phyloP scores from a whole-genome alignment of 2,113 vertebrate genomes.

The Osmerus mordax region DNA sequence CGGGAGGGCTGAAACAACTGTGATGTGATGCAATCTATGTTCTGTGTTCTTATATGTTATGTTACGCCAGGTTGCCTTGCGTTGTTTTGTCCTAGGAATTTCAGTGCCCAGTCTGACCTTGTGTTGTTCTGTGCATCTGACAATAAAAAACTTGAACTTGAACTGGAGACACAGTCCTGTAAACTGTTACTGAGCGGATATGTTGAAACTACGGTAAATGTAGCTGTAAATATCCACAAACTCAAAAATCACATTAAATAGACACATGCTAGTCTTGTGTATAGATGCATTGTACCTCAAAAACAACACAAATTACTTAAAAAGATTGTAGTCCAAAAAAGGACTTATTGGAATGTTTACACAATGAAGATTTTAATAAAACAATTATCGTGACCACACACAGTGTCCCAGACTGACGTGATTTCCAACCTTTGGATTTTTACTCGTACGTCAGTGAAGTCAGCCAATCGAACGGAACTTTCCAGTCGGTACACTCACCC shows the following conservation, averaged over 20 bases:
- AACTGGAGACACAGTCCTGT: no score
- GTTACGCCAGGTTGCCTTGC: no score
- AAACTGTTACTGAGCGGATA: no score
- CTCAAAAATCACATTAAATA: neutral
- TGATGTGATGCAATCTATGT: no score
- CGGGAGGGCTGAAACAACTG: neutral
- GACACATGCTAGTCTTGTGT: neutral
- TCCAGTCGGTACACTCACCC: conserved; percentile 46
- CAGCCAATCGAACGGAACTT: conserved; percentile 60
- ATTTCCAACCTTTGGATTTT: conserved; percentile 59
- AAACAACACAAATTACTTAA: neutral
- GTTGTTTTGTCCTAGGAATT: no score
- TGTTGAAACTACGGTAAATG: no score
- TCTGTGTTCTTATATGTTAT: no score
- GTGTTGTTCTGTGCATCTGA: no score
- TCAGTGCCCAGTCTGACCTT: no score
- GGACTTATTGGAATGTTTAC: conserved; percentile 10
- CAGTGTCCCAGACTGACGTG: conserved; percentile 54
- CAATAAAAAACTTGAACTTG: no score
- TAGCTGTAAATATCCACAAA: no score
- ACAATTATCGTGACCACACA: conserved; percentile 47
- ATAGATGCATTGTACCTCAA: neutral
- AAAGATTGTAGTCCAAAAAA: neutral
- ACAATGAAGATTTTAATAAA: conserved; percentile 43
- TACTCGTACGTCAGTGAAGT: conserved; percentile 58